phyloP scores from a whole-genome alignment of 2,113 vertebrate genomes.

The Nematolebias whitei region DNA sequence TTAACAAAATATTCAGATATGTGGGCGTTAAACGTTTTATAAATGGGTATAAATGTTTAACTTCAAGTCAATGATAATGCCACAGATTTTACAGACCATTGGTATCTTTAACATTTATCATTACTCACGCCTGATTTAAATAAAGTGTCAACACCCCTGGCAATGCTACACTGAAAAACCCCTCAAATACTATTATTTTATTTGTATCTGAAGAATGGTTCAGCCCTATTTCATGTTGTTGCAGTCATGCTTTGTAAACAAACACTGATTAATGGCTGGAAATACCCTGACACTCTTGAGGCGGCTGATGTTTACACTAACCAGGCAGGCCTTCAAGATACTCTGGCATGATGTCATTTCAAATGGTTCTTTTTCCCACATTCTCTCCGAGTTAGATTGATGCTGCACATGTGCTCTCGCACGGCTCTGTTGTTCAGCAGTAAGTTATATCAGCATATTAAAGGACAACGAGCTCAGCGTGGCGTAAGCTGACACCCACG shows the following conservation, averaged over 20 bases:
- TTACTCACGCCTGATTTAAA: background rate
- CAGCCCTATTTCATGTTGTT: conserved; percentile 35
- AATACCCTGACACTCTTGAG: conserved; percentile 61
- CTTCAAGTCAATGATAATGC: no score
- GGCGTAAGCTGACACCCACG: conserved; percentile 56
- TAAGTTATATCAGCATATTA: conserved; percentile 72
- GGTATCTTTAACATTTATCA: conserved; percentile 2
- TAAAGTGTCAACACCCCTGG: conserved; percentile 14
- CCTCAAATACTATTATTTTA: background rate
- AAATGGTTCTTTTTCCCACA: conserved; percentile 65
- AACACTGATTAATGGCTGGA: conserved; percentile 61
- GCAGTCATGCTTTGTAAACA: conserved; percentile 54
- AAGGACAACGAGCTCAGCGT: conserved; percentile 52
- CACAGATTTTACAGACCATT: conserved; percentile 2
- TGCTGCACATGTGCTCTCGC: conserved; percentile 71
- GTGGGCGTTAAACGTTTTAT: no score
- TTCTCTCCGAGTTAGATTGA: conserved; percentile 69
- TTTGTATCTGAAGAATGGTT: conserved; percentile 23
- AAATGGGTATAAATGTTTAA: no score
- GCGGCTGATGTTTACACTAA: conserved; percentile 68
- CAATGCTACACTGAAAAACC: conserved; percentile 16
- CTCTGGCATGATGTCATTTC: conserved; percentile 72
- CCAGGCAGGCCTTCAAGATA: conserved; percentile 63
- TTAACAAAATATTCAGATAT: background rate
- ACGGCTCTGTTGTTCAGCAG: conserved; percentile 63